phyloP scores from a whole-genome alignment of 1,140 invertebrate species.

The Oryctes rhinoceros region DNA sequence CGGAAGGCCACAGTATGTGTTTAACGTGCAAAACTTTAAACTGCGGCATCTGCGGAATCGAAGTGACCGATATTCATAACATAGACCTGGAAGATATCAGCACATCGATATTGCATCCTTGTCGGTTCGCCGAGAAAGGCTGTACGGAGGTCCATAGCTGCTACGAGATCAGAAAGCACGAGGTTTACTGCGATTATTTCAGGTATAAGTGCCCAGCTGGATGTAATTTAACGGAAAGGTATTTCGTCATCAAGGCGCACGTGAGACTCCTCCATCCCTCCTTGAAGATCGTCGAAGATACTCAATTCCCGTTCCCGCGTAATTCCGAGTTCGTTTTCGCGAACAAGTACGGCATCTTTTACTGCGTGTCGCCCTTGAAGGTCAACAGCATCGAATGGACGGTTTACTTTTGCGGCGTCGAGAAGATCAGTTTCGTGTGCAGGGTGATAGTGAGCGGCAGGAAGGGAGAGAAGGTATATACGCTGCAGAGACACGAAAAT shows the following conservation, averaged over 20 bases:
- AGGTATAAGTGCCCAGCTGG: constrained; percentile 50
- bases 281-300: constrained; percentile 49
- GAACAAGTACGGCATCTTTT: constrained; percentile 53
- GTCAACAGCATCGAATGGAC: constrained; percentile 49
- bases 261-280: constrained; percentile 53
- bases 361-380: constrained; percentile 48
- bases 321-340: constrained; percentile 52
- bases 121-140: constrained; percentile 50
- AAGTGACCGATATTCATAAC: constrained; percentile 52
- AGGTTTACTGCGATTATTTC: constrained; percentile 53
- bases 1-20: constrained; percentile 52
- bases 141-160: constrained; percentile 50
- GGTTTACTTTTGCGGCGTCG: constrained; percentile 52
- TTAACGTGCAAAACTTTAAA: constrained; percentile 45
- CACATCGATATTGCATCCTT: constrained; percentile 47
- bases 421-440: constrained; percentile 52
- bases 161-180: constrained; percentile 51
- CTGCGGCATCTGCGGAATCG: constrained; percentile 49
- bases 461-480: constrained; percentile 47
- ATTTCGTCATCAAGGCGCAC: constrained; percentile 49
- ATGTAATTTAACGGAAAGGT: constrained; percentile 49
- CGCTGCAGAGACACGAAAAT: constrained; percentile 48
- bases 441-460: constrained; percentile 53
- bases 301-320: constrained; percentile 48
- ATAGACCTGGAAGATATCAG: constrained; percentile 51